Percentiles rank a stretch among this genome's conserved stretches.
These are phyloP conservation scores for Siniperca knerii DNA, from an alignment of 2,113 vertebrate genomes.

Conservation along the genomic window DNA sequence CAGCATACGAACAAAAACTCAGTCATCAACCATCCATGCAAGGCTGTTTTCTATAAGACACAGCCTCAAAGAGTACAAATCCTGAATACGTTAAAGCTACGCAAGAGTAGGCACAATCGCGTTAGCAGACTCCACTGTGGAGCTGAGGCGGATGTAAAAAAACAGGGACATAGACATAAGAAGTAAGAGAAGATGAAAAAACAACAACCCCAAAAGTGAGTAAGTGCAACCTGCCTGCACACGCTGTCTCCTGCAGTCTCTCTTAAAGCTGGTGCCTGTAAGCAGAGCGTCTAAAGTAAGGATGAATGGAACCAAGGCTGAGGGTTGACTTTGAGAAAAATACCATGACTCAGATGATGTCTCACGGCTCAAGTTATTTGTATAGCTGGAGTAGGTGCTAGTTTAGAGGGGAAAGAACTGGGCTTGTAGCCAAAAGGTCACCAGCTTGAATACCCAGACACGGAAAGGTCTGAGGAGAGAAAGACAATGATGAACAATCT, in stretches of 20 bases:
- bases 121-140: not conserved
- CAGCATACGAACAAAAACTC: constrained; percentile 17
- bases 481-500: not conserved
- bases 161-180: not conserved
- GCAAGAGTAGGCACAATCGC: not conserved
- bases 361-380: constrained; percentile 18
- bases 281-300: constrained; percentile 43
- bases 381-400: constrained; percentile 2
- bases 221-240: constrained; percentile 25
- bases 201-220: not conserved
- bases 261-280: constrained; percentile 7
- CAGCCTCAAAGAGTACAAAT: not conserved
- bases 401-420: constrained; percentile 13
- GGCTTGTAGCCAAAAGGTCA: constrained; percentile 10
- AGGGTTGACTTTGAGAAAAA: constrained; percentile 26
- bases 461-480: not conserved
- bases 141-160: not conserved
- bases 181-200: not conserved
- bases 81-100: not conserved
- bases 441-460: constrained; percentile 1
- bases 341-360: constrained; percentile 59
- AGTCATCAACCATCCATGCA: not conserved
- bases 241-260: constrained; percentile 28
- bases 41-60: not conserved
- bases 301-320: constrained; percentile 41